These are phyloP conservation scores for Montipora foliosa DNA, from an alignment of 64 coral and sea anemone species.

Conservation along the genomic window DNA sequence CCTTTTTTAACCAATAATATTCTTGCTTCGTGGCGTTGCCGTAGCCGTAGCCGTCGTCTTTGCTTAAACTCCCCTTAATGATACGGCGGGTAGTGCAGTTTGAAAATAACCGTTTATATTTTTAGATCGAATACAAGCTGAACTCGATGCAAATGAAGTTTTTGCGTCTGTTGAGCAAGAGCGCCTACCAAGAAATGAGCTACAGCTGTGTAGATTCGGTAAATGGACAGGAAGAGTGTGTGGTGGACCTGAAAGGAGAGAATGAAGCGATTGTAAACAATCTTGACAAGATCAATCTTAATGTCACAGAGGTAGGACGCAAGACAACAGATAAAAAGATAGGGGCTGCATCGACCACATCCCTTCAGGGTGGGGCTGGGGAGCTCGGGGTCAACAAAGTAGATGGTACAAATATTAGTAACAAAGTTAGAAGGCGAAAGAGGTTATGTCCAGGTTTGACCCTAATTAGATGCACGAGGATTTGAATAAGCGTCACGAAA, in stretches of 20 bases:
- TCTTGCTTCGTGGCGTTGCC: too few species aligned
- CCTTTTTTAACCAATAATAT: too few species aligned
- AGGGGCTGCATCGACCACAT: too few species aligned
- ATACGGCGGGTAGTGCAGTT: not conserved
- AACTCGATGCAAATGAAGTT: slow-evolving; percentile 55
- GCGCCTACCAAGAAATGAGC: slow-evolving; percentile 57
- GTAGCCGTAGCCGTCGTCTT: too few species aligned
- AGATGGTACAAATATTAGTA: too few species aligned
- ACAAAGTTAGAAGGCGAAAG: too few species aligned
- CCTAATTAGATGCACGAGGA: too few species aligned
- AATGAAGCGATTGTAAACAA: slow-evolving; percentile 49
- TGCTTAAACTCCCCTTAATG: too few species aligned
- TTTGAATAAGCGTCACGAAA: too few species aligned
- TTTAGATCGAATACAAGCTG: slow-evolving; percentile 77
- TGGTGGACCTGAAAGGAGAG: slow-evolving; percentile 51
- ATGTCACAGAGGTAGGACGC: slow-evolving; percentile 22
- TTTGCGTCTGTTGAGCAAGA: slow-evolving; percentile 50
- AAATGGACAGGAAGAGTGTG: slow-evolving; percentile 2
- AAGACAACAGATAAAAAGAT: not conserved
- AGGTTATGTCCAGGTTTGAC: too few species aligned
- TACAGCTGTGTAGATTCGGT: slow-evolving; percentile 44
- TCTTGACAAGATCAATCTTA: slow-evolving; percentile 29
- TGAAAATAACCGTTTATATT: not conserved
- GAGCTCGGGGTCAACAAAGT: too few species aligned
- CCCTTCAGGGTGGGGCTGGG: too few species aligned